Evolutionary conservation across 2,888 invertebrate genomes (phyloP).

Genomic region (Acronicta leporina): DNA sequence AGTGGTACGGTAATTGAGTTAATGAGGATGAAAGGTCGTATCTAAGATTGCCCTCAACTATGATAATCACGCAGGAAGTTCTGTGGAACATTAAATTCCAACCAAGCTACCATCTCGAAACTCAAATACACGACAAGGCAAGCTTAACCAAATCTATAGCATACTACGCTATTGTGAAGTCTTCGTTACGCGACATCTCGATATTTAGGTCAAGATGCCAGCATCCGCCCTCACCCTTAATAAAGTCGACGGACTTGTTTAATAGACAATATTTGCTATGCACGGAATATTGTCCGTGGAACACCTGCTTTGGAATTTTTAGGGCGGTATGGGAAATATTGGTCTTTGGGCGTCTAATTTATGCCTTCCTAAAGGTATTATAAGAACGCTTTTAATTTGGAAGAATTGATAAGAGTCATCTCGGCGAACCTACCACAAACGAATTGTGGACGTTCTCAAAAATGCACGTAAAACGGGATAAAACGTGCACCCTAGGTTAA

Average conservation of each 20-base stretch:
- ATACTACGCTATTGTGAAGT: conserved; percentile 39
- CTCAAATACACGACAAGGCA: neutral
- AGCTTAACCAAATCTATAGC: conserved; percentile 1
- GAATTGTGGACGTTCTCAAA: too few relatives aligned
- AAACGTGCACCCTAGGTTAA: too few relatives aligned
- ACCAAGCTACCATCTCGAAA: neutral
- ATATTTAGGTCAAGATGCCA: conserved; percentile 54
- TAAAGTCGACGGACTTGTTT: conserved; percentile 52
- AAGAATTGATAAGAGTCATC: too few relatives aligned
- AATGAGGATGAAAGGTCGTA: too few relatives aligned
- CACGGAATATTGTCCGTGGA: conserved; percentile 35
- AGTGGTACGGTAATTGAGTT: too few relatives aligned
- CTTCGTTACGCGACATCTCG: conserved; percentile 25
- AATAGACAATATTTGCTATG: conserved; percentile 59
- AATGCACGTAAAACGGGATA: too few relatives aligned
- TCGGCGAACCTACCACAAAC: too few relatives aligned
- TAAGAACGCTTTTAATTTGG: too few relatives aligned
- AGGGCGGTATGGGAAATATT: conserved; percentile 5
- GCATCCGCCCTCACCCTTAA: conserved; percentile 43
- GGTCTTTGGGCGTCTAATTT: neutral
- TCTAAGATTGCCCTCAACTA: too few relatives aligned
- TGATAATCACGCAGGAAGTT: too few relatives aligned
- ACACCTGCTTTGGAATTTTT: conserved; percentile 31
- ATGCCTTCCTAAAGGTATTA: too few relatives aligned
- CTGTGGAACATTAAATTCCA: too few relatives aligned